Percentiles rank a stretch among this genome's conserved stretches.
Evolutionary conservation across 2,797 vertebrate species (phyloP).

Genomic region (Hirundo rustica): DNA sequence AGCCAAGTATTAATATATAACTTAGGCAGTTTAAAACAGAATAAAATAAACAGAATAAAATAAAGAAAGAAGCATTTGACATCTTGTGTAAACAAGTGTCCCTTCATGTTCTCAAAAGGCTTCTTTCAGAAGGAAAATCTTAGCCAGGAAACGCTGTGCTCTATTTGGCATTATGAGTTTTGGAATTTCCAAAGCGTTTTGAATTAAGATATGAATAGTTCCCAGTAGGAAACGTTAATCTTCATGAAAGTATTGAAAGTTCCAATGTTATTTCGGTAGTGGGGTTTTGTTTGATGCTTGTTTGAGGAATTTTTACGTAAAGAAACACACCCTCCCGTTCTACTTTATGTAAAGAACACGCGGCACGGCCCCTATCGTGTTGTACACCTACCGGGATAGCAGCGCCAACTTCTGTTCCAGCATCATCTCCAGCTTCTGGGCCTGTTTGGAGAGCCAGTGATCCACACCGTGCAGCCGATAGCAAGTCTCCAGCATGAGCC

Average conservation of each 20-base stretch:
- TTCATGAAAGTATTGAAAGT: neutral
- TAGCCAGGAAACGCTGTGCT: neutral
- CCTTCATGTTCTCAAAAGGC: neutral
- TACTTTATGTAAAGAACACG: neutral
- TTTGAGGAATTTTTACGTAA: neutral
- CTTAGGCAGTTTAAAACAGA: neutral
- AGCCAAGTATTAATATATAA: neutral
- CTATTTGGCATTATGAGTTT: neutral
- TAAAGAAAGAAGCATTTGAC: neutral
- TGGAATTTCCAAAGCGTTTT: neutral
- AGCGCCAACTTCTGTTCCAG: constrained; percentile 95
- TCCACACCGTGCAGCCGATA: constrained; percentile 92
- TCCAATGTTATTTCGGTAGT: neutral
- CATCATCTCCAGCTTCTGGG: constrained; percentile 94
- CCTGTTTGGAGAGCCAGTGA: constrained; percentile 96
- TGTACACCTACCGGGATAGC: constrained; percentile 85
- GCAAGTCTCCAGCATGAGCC: constrained; percentile 92
- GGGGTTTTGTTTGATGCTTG: neutral
- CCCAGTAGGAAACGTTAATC: neutral
- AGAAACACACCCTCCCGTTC: neutral
- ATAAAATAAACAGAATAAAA: neutral
- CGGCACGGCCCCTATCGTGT: neutral
- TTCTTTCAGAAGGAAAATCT: constrained; percentile 9
- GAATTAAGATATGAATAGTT: neutral
- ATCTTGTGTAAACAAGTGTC: neutral